A percentile compares a stretch with the other conserved stretches of the same genome.
Evolutionary conservation across 2,888 invertebrate species (phyloP).

Genomic region (Noctua janthe): DNA sequence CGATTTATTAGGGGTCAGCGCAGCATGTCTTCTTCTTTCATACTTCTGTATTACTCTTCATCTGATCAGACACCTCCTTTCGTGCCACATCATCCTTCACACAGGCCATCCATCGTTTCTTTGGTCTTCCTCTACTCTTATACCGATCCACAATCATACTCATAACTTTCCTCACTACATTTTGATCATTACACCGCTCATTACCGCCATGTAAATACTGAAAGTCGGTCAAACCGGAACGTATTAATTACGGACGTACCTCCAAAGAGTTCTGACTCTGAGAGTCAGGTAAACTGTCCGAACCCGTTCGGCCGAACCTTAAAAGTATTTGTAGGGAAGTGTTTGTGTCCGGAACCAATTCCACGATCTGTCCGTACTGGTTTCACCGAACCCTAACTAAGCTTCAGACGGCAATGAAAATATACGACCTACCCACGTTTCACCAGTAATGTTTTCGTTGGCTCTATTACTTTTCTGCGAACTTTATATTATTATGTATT

Average conservation of each 20-base stretch:
- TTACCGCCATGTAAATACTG: not conserved
- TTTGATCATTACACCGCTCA: too few relatives aligned
- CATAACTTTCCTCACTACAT: too few relatives aligned
- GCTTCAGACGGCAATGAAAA: conserved; percentile 17
- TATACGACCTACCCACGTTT: conserved; percentile 38
- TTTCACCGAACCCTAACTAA: not conserved
- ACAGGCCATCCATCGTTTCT: too few relatives aligned
- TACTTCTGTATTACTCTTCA: too few relatives aligned
- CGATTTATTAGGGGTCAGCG: too few relatives aligned
- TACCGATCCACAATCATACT: too few relatives aligned
- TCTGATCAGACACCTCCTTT: too few relatives aligned
- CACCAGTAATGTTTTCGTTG: conserved; percentile 20
- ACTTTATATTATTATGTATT: conserved; percentile 18
- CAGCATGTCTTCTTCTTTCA: too few relatives aligned
- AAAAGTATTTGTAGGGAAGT: not conserved
- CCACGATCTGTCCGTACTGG: not conserved
- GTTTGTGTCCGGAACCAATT: not conserved
- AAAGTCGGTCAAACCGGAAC: not conserved
- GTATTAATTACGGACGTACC: not conserved
- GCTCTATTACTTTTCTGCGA: conserved; percentile 22
- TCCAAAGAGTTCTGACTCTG: not conserved
- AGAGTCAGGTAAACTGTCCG: too few relatives aligned
- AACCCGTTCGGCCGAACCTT: not conserved
- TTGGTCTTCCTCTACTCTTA: too few relatives aligned
- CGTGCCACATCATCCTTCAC: too few relatives aligned